Conservation (phyloP, 2,888 invertebrate species). For the Polymixis flavicincta region DNA sequence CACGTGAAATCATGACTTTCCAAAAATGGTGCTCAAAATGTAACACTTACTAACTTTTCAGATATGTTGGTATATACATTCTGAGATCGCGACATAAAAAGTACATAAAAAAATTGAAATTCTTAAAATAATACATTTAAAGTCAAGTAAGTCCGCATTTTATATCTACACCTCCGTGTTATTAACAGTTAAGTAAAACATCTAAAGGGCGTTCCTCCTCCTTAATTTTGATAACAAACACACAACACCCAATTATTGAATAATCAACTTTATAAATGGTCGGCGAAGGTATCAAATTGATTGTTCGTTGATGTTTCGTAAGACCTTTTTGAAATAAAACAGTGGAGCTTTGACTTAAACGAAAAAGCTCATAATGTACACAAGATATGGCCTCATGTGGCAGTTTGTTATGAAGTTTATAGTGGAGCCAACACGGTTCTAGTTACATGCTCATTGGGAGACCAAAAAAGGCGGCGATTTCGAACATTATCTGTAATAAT, state of each 20-base stretch:
- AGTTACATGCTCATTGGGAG: constrained; percentile 84
- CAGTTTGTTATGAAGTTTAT: constrained; percentile 91
- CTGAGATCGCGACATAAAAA: constrained; percentile 41
- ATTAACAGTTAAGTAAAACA: constrained; percentile 87
- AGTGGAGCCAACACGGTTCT: constrained; percentile 85
- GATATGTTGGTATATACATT: constrained; percentile 4
- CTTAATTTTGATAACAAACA: constrained; percentile 71
- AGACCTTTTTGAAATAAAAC: constrained; percentile 63
- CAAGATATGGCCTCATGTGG: constrained; percentile 88
- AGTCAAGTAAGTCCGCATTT: constrained; percentile 79
- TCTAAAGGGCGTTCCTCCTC: constrained; percentile 80
- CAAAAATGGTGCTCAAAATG: constrained; percentile 21
- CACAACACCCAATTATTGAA: constrained; percentile 49
- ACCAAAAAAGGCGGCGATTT: constrained; percentile 78
- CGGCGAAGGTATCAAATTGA: constrained; percentile 56
- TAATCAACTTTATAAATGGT: constrained; percentile 68
- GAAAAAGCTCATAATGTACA: constrained; percentile 90
- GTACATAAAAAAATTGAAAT: constrained; percentile 65
- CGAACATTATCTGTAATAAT: constrained; percentile 83
- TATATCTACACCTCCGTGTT: constrained; percentile 83
- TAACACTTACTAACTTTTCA: not conserved
- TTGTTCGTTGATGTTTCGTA: constrained; percentile 59
- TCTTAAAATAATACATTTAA: constrained; percentile 78
- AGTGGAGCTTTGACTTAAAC: constrained; percentile 80
- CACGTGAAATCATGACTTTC: constrained; percentile 33